Base-by-base conservation (phyloP, 2,888 invertebrate genomes). In the Hirtodrosophila cameraria region DNA sequence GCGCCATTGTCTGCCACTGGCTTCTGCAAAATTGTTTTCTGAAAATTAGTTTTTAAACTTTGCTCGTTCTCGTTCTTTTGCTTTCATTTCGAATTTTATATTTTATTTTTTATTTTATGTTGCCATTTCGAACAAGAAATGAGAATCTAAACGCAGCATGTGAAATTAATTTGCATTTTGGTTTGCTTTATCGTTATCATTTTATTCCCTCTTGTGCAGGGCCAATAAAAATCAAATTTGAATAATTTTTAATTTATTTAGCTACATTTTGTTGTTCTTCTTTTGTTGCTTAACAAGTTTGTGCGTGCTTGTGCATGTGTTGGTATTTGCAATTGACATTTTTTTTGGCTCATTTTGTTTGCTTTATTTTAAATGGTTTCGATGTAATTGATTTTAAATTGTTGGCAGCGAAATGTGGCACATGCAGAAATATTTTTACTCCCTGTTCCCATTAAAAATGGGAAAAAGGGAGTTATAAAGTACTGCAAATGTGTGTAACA, bases 21-120 rank as follows among this genome's bases (percentile, higher is more conserved):
- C 85, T 62, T 45, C 63, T 64, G 81, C n/a, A 63, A 81, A 81
- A 81, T 86, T 86, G 81, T 86, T 81, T 81, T 80, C 81, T 77
- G 84, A 84, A 81, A 82, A 82, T 82, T 82, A 82, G 81, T 86
- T 82, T 82, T 86, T 39, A 63, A 82, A 86, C 85, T 84, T 82
- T 86, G 59, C 62, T 62, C 55, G 61, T 55, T 59, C 33, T 59
- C 57, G 57, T 70, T 46, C 41, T 28, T 15, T 18, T 27, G 2
- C 23, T 8, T 42, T 23, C 27, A 28, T 18, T 62, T 59, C 60
- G 61, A 28, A 36, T 46, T 45, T 59, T 60, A n/a, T n/a, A n/a
- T 49, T 28, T 42, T 39, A 49, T 41, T 18, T 42, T 57, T 36
- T 41, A 41, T 36, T 49, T 15, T 18, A 9, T 25, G 11, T 28